Conservation (phyloP, 2,888 invertebrate species). For the Scaptodrosophila latifasciaeformis region DNA sequence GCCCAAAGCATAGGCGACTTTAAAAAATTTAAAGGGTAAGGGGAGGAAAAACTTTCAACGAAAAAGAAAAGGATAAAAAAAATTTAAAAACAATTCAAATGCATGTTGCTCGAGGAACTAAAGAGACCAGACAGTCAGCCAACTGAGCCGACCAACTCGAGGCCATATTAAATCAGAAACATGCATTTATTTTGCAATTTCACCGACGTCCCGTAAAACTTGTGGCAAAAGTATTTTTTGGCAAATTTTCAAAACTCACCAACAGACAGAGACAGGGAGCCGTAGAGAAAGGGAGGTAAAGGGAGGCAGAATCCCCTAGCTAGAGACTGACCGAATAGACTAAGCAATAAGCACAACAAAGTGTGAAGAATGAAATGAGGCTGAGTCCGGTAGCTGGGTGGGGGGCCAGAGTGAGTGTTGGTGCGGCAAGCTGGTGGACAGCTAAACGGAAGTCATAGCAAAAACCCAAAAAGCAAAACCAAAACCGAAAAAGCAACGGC, state of each 20-base stretch:
- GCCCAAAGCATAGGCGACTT: not conserved
- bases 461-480: constrained; percentile 28
- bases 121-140: too few species aligned
- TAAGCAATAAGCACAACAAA: constrained; percentile 41
- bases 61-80: not conserved
- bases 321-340: too few species aligned
- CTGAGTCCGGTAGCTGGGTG: not conserved
- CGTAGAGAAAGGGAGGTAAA: not conserved
- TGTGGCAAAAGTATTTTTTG: constrained; percentile 33
- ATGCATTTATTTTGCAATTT: constrained; percentile 67
- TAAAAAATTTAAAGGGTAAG: not conserved
- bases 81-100: not conserved
- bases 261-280: not conserved
- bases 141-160: too few species aligned
- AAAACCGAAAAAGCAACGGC: constrained; percentile 12
- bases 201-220: constrained; percentile 33
- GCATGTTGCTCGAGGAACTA: not conserved
- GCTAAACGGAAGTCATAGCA: constrained; percentile 43
- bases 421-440: constrained; percentile 4
- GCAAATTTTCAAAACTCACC: constrained; percentile 53
- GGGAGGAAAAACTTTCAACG: not conserved
- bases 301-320: not conserved
- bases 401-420: not conserved
- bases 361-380: constrained; percentile 3
- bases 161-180: constrained; percentile 53